These are phyloP conservation scores for Cheilosia variabilis DNA, from an alignment of 2,888 invertebrate genomes.

Conservation along the genomic window DNA sequence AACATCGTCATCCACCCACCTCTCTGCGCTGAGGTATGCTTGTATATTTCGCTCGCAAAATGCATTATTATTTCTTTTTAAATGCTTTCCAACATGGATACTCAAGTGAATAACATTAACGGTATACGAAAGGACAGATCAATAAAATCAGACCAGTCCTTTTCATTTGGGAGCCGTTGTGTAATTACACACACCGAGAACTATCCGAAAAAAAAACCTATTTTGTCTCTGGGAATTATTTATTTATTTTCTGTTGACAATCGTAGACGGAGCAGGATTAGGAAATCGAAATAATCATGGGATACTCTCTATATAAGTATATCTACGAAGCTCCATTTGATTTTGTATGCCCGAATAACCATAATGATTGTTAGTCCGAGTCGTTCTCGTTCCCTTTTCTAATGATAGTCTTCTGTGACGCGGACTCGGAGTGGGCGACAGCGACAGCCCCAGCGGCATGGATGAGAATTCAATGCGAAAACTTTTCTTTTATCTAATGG, in stretches of 20 bases:
- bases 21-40: neutral
- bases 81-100: slow-evolving; percentile 34
- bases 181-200: slow-evolving; percentile 53
- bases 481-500: slow-evolving; percentile 70
- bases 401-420: slow-evolving; percentile 51
- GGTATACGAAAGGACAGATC: slow-evolving; percentile 51
- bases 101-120: slow-evolving; percentile 60
- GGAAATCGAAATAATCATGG: slow-evolving; percentile 64
- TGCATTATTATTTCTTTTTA: slow-evolving; percentile 53
- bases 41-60: slow-evolving; percentile 35
- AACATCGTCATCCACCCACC: slow-evolving; percentile 40
- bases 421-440: slow-evolving; percentile 2
- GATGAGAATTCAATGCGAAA: slow-evolving; percentile 55
- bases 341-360: slow-evolving; percentile 54
- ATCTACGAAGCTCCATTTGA: slow-evolving; percentile 5
- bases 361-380: slow-evolving; percentile 60
- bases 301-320: slow-evolving; percentile 34
- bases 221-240: slow-evolving; percentile 56
- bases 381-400: slow-evolving; percentile 49
- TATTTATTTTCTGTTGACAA: slow-evolving; percentile 61
- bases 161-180: slow-evolving; percentile 52
- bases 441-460: neutral
- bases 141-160: slow-evolving; percentile 54
- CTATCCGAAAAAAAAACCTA: slow-evolving; percentile 33
- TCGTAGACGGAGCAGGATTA: slow-evolving; percentile 54